Conservation (phyloP, 1,140 invertebrate species). For the Oppia nitens region DNA sequence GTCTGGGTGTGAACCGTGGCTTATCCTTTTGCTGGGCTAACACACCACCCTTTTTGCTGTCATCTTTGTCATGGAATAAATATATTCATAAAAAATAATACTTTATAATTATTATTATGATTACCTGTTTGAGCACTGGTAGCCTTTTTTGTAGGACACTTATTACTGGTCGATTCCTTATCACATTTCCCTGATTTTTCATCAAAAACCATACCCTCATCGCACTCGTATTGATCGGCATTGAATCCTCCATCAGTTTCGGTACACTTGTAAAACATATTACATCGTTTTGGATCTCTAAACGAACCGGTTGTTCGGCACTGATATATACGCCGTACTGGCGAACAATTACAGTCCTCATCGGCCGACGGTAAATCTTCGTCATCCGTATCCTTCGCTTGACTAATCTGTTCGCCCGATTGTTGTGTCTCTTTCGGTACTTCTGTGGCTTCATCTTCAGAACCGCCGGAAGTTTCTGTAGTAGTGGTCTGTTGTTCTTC, state of each 20-base stretch:
- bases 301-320: constrained; percentile 3
- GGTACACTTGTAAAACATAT: constrained; percentile 6
- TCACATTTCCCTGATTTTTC: background rate
- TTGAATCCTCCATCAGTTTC: background rate
- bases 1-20: background rate
- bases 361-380: constrained; percentile 2
- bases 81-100: no score
- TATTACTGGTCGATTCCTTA: background rate
- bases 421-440: background rate
- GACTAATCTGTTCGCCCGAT: background rate
- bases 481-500: background rate
- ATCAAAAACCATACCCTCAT: constrained; percentile 6
- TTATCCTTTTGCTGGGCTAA: background rate
- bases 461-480: background rate
- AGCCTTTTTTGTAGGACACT: background rate
- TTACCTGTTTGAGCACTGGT: background rate
- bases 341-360: constrained; percentile 7
- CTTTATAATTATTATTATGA: background rate
- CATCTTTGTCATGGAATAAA: no score
- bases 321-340: constrained; percentile 3
- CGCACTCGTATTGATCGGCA: constrained; percentile 11
- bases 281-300: constrained; percentile 1
- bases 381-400: background rate
- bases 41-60: background rate
- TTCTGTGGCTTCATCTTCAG: background rate